Evolutionary conservation across 1,140 invertebrate genomes (phyloP), one percentile per base, ranked within the genome.

Genomic region (Ganaspis sp.): DNA sequence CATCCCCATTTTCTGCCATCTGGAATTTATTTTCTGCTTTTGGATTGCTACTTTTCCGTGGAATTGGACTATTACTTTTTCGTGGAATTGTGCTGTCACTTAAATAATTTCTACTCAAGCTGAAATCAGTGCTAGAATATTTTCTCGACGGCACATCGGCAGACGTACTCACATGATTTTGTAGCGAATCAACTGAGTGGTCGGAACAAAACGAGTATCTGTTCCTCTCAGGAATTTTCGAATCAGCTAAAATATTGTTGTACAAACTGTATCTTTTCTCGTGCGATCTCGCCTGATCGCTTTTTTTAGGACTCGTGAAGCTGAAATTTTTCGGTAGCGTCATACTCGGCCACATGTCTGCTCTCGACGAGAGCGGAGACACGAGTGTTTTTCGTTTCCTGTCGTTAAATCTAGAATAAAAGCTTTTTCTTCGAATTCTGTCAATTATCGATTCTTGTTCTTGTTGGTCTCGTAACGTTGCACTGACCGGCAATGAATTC

Each of bases 401-500:
- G 83, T 96, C 95, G 83, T 97, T 97, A 85, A 97, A 97, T 74
- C 96, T 92, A 4, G 94, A 95, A 85, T 97, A 98, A 89, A 96
- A 98, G 87, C 96, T 97, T 87, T 97, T 97, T 19, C 97, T 92
- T 80, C 95, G 92, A 77, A 98, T 98, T 80, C 97, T 92, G 84
- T 98, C 96, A 38, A 95, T 94, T 11, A 97, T 94, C 38, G 95
- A 95, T 85, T 97, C 96, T 45, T 70, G 45, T n/a, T 80, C 77
- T 6, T 92, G 87, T 2, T 92, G 92, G 29, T 87, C 84, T 15
- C 75, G 90, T 74, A 84, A 78, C 11, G 83, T 53, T 26, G 86
- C 83, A 15, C 89, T 91, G 0, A 90, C 93, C 70, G 92, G 92
- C 53, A 92, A 94, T 8, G 92, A 93, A 9, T 91, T 79, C 75